phyloP scores from a whole-genome alignment of 2,113 vertebrate genomes.

The Embiotoca jacksoni region DNA sequence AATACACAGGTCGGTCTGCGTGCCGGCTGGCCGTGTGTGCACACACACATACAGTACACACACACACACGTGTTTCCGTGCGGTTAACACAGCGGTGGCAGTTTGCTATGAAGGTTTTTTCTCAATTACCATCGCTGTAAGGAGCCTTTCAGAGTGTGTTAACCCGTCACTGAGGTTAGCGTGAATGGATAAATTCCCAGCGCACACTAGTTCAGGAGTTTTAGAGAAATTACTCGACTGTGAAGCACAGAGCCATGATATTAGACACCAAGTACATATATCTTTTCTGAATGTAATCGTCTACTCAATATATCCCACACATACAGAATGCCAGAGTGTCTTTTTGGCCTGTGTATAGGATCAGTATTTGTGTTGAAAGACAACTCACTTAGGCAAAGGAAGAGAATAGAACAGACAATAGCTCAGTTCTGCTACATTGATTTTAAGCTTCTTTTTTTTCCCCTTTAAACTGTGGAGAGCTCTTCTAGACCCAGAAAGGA shows the following conservation, averaged over 20 bases:
- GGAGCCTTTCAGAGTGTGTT: conserved; percentile 39
- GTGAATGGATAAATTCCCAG: conserved; percentile 21
- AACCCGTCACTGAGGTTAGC: conserved; percentile 24
- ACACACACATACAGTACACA: conserved; percentile 25
- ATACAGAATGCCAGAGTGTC: not conserved
- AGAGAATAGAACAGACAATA: no score
- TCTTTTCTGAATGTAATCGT: not conserved
- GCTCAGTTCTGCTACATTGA: no score
- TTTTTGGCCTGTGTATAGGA: not conserved
- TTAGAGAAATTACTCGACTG: not conserved
- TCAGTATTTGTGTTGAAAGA: no score
- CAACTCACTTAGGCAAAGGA: no score
- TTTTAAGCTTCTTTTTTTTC: no score
- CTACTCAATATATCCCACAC: not conserved
- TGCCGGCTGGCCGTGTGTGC: conserved; percentile 19
- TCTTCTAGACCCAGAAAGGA: not conserved
- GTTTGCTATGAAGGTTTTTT: conserved; percentile 47
- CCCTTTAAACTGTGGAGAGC: no score
- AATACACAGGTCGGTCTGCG: conserved; percentile 49
- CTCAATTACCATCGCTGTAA: conserved; percentile 49
- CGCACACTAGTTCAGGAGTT: not conserved
- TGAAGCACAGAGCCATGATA: conserved; percentile 3
- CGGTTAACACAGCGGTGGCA: conserved; percentile 42
- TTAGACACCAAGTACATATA: not conserved
- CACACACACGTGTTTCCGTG: conserved; percentile 44